A percentile compares a stretch with the other conserved stretches of the same genome.
These are phyloP conservation scores for Tachystola acroxantha DNA, from an alignment of 2,888 invertebrate genomes.

Conservation along the genomic window DNA sequence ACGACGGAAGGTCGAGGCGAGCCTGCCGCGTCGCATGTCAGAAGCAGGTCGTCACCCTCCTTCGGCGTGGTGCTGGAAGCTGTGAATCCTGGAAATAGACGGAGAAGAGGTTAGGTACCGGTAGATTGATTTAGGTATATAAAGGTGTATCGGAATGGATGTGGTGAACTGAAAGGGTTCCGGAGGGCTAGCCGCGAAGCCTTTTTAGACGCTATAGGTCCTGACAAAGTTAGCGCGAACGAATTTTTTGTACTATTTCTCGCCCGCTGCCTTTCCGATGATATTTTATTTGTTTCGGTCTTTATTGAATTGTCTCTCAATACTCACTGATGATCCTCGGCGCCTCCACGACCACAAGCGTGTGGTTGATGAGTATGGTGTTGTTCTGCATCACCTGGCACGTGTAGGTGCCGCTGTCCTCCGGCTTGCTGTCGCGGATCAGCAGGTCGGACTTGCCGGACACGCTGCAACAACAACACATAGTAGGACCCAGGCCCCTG, in stretches of 20 bases:
- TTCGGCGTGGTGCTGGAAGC: slow-evolving; percentile 36
- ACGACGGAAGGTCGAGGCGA: slow-evolving; percentile 47
- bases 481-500: too few species aligned
- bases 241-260: too few species aligned
- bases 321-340: slow-evolving; percentile 28
- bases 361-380: slow-evolving; percentile 37
- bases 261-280: too few species aligned
- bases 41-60: slow-evolving; percentile 38
- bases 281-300: too few species aligned
- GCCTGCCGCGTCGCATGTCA: slow-evolving; percentile 48
- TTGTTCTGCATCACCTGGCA: slow-evolving; percentile 36
- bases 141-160: too few species aligned
- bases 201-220: too few species aligned
- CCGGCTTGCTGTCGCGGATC: slow-evolving; percentile 29
- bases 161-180: too few species aligned
- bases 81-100: slow-evolving; percentile 38
- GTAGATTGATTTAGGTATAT: too few species aligned
- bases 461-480: slow-evolving; percentile 30
- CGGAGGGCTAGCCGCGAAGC: too few species aligned
- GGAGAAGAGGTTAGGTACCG: too few species aligned
- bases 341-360: slow-evolving; percentile 30
- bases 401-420: slow-evolving; percentile 43
- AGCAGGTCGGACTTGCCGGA: slow-evolving; percentile 39
- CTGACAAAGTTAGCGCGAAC: too few species aligned
- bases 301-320: too few species aligned